Conservation (phyloP, 2,113 vertebrate genomes). For the Chloroceryle aenea region DNA sequence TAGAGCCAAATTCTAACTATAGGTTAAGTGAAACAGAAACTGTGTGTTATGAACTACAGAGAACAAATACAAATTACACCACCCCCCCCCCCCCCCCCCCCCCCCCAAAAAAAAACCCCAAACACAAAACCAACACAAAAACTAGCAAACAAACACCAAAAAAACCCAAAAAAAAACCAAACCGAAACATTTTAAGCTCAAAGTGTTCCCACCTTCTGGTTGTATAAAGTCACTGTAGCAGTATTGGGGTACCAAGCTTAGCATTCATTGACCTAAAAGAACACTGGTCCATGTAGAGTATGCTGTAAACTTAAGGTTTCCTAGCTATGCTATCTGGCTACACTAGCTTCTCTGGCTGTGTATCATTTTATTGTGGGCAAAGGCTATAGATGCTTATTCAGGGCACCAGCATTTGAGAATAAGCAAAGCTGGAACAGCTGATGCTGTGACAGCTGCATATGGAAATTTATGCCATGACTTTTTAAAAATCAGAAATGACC, state of each 20-base stretch:
- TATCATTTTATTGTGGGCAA: rapidly evolving
- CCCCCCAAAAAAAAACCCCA: too few species aligned
- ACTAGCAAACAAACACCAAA: too few species aligned
- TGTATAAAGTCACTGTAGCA: not conserved
- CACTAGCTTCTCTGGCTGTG: not conserved
- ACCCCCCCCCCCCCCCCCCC: too few species aligned
- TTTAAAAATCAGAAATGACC: not conserved
- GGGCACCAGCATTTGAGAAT: not conserved
- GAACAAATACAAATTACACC: not conserved
- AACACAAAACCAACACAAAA: too few species aligned
- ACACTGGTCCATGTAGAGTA: rapidly evolving
- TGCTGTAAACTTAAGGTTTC: not conserved
- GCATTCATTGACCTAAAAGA: not conserved
- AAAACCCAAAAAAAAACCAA: not conserved
- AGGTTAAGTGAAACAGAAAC: constrained; percentile 17
- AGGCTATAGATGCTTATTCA: not conserved
- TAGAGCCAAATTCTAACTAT: not conserved
- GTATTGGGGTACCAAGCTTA: not conserved
- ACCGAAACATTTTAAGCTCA: not conserved
- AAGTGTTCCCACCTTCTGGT: not conserved
- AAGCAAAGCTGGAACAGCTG: not conserved
- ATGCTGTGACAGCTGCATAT: not conserved
- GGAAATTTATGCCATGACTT: not conserved
- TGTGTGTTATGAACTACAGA: not conserved
- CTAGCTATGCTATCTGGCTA: not conserved